Conservation (phyloP, 92 coral and sea anemone genomes). For the Nematostella vectensis region DNA sequence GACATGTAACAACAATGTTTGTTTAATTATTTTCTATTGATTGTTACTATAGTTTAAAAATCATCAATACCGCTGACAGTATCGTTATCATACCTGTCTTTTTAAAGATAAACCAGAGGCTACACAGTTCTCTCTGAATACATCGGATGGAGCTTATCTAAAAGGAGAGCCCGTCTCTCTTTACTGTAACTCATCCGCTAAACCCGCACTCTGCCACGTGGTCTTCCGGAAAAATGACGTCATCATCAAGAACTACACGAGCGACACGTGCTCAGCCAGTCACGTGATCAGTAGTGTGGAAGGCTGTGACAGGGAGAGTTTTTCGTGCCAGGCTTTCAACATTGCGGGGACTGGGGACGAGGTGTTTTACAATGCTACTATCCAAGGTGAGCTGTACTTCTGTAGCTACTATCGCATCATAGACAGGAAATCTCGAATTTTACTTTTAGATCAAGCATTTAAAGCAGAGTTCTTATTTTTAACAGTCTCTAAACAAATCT, state of each 20-base stretch:
- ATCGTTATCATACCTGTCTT: no score
- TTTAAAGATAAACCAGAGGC: constrained; percentile 15
- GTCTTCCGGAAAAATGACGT: constrained; percentile 4
- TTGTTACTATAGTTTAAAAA: no score
- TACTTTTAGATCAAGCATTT: no score
- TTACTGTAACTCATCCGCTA: constrained; percentile 17
- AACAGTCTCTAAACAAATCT: no score
- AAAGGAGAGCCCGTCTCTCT: constrained; percentile 9
- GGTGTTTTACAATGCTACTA: constrained; percentile 4
- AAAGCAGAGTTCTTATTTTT: no score
- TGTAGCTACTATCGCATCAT: no score
- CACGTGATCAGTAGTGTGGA: constrained; percentile 19
- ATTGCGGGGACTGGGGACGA: constrained; percentile 13
- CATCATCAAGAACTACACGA: constrained; percentile 14
- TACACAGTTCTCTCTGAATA: constrained; percentile 7
- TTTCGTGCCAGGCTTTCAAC: constrained; percentile 12
- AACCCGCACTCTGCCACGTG: constrained; percentile 20
- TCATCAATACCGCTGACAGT: no score
- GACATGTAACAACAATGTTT: no score
- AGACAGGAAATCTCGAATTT: no score
- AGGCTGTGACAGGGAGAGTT: constrained; percentile 17
- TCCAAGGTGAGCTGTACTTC: constrained; percentile 25
- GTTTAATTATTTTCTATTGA: no score
- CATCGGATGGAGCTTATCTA: constrained; percentile 1
- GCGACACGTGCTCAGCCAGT: constrained; percentile 14